These are phyloP conservation scores for Gallinago paraguaiae DNA, from an alignment of 2,113 vertebrate genomes.

Conservation along the genomic window DNA sequence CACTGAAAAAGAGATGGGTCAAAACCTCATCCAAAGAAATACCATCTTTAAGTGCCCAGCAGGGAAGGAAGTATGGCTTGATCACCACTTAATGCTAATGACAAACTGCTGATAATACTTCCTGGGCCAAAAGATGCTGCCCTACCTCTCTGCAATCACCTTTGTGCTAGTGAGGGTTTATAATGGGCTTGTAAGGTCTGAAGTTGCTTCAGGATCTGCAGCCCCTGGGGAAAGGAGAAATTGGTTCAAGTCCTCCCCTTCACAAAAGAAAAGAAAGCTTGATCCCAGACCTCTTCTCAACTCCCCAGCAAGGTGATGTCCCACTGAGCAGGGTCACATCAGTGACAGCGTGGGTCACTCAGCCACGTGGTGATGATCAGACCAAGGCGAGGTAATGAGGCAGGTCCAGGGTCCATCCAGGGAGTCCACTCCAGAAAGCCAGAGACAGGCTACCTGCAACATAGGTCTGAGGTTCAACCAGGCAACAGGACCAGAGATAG, in stretches of 20 bases:
- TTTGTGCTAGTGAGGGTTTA: neutral
- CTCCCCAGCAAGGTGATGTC: neutral
- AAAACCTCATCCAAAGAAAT: neutral
- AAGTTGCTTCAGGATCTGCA: neutral
- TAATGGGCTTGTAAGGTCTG: neutral
- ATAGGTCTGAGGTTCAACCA: neutral
- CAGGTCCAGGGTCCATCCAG: neutral
- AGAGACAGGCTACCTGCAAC: neutral
- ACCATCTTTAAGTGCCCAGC: neutral
- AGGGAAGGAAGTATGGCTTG: neutral
- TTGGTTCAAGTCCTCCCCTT: neutral
- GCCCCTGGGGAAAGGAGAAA: neutral
- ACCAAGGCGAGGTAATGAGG: neutral
- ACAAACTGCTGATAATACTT: neutral
- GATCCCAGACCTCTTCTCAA: neutral
- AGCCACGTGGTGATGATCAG: neutral
- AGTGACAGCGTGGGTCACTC: rapidly evolving
- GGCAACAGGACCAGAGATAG: neutral
- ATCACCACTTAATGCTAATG: neutral
- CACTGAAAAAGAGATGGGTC: neutral
- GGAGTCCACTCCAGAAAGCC: neutral
- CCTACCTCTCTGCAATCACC: neutral
- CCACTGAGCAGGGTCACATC: neutral
- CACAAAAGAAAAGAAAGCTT: neutral
- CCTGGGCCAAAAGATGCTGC: neutral